phyloP scores from a whole-genome alignment of 2,888 invertebrate species.

The Eucriotettix oculatus region DNA sequence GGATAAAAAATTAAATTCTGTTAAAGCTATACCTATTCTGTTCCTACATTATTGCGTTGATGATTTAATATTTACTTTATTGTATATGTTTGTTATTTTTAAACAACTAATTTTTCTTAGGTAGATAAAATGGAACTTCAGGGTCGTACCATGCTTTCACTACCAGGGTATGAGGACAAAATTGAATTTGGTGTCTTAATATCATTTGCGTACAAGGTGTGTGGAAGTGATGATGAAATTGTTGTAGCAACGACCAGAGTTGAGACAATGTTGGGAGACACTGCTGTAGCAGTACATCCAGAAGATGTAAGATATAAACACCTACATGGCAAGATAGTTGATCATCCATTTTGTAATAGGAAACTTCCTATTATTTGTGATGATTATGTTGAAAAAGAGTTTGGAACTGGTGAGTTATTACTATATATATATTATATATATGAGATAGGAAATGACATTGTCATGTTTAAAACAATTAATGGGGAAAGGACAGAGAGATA shows the following conservation, averaged over 20 bases:
- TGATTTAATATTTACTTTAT: too few relatives aligned
- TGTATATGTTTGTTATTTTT: background rate
- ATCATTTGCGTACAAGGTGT: conserved; percentile 78
- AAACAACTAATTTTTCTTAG: conserved; percentile 18
- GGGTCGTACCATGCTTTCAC: conserved; percentile 67
- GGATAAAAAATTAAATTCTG: too few relatives aligned
- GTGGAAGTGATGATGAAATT: conserved; percentile 46
- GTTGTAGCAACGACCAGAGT: conserved; percentile 94
- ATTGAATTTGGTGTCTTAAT: conserved; percentile 89
- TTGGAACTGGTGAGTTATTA: conserved; percentile 65
- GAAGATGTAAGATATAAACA: conserved; percentile 69
- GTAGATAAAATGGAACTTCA: conserved; percentile 83
- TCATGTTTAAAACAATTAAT: too few relatives aligned
- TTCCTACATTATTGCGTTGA: too few relatives aligned
- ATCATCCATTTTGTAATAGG: conserved; percentile 77
- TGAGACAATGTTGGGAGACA: conserved; percentile 97
- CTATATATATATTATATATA: background rate
- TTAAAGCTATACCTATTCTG: too few relatives aligned
- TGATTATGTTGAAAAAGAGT: conserved; percentile 83
- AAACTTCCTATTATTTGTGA: conserved; percentile 79
- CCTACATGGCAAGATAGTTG: conserved; percentile 62
- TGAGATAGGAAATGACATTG: too few relatives aligned
- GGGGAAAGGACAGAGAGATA: too few relatives aligned
- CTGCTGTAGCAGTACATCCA: conserved; percentile 96
- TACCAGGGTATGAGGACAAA: conserved; percentile 82